Evolutionary conservation across 37 sponge, comb jelly and placozoan species (phyloP), one percentile per base, ranked within the genome.

Genomic region (Aphrocallistes beatrix): DNA sequence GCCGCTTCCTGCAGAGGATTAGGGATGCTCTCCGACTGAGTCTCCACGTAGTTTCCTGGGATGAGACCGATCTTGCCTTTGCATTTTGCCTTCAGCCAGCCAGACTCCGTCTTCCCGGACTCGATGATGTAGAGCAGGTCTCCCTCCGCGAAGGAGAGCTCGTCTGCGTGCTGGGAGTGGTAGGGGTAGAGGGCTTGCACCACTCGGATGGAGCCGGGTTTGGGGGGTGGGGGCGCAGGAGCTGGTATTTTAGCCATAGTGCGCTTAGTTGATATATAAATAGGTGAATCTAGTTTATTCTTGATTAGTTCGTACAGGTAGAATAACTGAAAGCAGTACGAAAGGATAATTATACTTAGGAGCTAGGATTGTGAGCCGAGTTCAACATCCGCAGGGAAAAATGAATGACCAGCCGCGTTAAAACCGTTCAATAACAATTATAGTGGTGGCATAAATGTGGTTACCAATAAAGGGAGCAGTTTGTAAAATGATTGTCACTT

Each of bases 1-100:
- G 98, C 95, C 16, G 98, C 95, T 81, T 97, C 98, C 50, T 97
- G 98, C 0, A 97, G 84, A n/a, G 95, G 95, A 85, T 94, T 94
- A 1, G 93, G 94, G 42, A 97, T 93, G 28, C 93, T 88, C 86
- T 96, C 92, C 28, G 93, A 89, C 37, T 82, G 88, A 30, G 85
- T 89, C 81, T 96, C 93, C 85, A 96, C 93, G 84, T 97, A 97
- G 83, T 97, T 97, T 81, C 84, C 86, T 1, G 98, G 98, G 19
- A 97, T 91, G 32, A 97, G 92, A 0, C 98, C 98, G 13, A 84
- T 86, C 36, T 88, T 91, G 21, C 87, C 91, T 36, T 86, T 85
- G 39, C 85, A 88, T 50, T 83, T 85, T 16, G 91, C 98, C 86
- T 88, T 87, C 92, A 92, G 93, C 98, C 98, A 97, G 1, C 95